phyloP scores from a whole-genome alignment of 1,140 invertebrate genomes.

The Heliothis subflexa region DNA sequence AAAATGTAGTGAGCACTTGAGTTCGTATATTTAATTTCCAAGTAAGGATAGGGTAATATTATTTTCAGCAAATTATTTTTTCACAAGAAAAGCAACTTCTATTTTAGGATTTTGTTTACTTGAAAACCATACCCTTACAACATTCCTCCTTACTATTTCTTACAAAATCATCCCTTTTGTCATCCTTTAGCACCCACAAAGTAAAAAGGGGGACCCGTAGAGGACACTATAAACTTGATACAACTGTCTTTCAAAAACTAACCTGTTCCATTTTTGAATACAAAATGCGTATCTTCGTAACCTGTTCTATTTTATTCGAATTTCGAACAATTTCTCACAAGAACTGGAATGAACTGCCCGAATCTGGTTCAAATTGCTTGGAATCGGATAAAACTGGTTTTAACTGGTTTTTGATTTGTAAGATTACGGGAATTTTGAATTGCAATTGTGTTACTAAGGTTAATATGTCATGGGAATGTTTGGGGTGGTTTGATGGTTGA shows the following conservation, averaged over 20 bases:
- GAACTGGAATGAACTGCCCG: conserved; percentile 26
- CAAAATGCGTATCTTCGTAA: conserved; percentile 21
- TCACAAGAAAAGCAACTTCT: no score
- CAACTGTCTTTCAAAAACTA: conserved; percentile 10
- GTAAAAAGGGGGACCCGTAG: not conserved
- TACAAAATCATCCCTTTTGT: not conserved
- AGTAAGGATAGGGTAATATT: no score
- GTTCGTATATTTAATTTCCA: no score
- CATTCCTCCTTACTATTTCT: not conserved
- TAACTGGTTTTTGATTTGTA: conserved; percentile 34
- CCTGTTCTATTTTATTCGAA: conserved; percentile 36
- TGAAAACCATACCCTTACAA: not conserved
- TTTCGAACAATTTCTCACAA: conserved; percentile 49
- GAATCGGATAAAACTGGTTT: conserved; percentile 49
- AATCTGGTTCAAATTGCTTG: conserved; percentile 50
- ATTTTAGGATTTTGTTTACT: no score
- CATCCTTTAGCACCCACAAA: not conserved
- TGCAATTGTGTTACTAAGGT: conserved; percentile 43
- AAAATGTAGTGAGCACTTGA: not conserved
- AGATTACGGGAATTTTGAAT: conserved; percentile 35
- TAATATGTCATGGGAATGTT: conserved; percentile 51
- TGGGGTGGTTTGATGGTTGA: not conserved
- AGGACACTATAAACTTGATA: conserved; percentile 23
- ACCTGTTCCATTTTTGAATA: conserved; percentile 40
- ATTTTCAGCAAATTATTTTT: no score